Conservation (phyloP, 2,888 invertebrate species). For the Eubasilissa splendida region DNA sequence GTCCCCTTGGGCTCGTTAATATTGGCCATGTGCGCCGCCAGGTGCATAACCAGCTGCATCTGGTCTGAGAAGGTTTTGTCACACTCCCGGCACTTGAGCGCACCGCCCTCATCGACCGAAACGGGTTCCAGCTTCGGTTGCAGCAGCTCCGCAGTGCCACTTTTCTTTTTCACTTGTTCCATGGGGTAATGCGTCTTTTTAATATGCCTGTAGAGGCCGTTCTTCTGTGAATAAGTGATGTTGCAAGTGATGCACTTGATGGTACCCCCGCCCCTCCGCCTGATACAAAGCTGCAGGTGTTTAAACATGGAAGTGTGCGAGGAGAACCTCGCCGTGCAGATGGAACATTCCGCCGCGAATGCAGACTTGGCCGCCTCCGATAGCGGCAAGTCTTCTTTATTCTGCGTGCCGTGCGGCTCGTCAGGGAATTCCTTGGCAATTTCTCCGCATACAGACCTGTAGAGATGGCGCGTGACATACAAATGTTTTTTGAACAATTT, state of each 20-base stretch:
- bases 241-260: conserved; percentile 55
- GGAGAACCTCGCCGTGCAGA: conserved; percentile 51
- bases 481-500: conserved; percentile 48
- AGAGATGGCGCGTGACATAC: conserved; percentile 43
- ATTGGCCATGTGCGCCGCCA: conserved; percentile 68
- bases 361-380: conserved; percentile 13
- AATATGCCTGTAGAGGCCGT: conserved; percentile 49
- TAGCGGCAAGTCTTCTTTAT: not conserved
- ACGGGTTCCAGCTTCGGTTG: conserved; percentile 21
- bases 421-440: conserved; percentile 42
- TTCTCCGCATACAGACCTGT: conserved; percentile 32
- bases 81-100: conserved; percentile 67
- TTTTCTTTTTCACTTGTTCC: not conserved
- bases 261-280: conserved; percentile 32
- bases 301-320: conserved; percentile 46
- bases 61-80: conserved; percentile 65
- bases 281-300: conserved; percentile 52
- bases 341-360: conserved; percentile 53
- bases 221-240: conserved; percentile 42
- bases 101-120: conserved; percentile 38
- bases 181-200: conserved; percentile 39
- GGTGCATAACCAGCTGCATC: conserved; percentile 66
- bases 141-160: not conserved
- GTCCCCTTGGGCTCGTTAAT: conserved; percentile 61
- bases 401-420: not conserved